Percentiles rank a stretch among this genome's conserved stretches.
Conservation (phyloP, 2,888 invertebrate species). For the Globia sparganii region DNA sequence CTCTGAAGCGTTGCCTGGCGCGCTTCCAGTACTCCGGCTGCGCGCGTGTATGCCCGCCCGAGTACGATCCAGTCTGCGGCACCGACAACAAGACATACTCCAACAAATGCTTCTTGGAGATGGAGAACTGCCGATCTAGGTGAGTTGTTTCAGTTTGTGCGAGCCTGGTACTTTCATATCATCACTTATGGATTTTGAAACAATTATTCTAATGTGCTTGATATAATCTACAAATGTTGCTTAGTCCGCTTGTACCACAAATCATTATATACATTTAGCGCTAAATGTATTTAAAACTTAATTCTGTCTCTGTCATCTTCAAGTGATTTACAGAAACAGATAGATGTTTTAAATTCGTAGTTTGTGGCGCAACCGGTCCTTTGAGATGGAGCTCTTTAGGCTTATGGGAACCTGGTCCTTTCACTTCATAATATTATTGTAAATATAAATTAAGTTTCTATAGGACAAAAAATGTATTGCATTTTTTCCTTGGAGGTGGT, state of each 20-base stretch:
- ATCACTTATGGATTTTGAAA: neutral
- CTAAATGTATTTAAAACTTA: neutral
- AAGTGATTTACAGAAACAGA: too few species aligned
- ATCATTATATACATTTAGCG: too few species aligned
- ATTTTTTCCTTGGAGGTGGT: too few species aligned
- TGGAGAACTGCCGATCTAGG: constrained; percentile 97
- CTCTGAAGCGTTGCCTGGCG: constrained; percentile 95
- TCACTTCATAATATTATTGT: too few species aligned
- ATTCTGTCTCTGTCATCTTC: neutral
- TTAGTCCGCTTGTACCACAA: neutral
- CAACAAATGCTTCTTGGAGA: constrained; percentile 97
- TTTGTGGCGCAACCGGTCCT: too few species aligned
- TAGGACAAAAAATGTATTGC: too few species aligned
- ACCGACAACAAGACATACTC: constrained; percentile 97
- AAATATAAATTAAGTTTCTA: too few species aligned
- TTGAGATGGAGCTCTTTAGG: too few species aligned
- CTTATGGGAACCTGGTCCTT: too few species aligned
- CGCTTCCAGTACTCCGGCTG: constrained; percentile 97
- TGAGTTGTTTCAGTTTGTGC: constrained; percentile 62
- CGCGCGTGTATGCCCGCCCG: constrained; percentile 95
- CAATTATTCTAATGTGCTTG: neutral
- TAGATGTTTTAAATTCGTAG: too few species aligned
- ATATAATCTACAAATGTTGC: neutral
- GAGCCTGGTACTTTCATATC: constrained; percentile 40
- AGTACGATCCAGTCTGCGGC: constrained; percentile 98